Base-by-base conservation (phyloP, 2,797 vertebrate species). In the Premnoplex brunnescens region DNA sequence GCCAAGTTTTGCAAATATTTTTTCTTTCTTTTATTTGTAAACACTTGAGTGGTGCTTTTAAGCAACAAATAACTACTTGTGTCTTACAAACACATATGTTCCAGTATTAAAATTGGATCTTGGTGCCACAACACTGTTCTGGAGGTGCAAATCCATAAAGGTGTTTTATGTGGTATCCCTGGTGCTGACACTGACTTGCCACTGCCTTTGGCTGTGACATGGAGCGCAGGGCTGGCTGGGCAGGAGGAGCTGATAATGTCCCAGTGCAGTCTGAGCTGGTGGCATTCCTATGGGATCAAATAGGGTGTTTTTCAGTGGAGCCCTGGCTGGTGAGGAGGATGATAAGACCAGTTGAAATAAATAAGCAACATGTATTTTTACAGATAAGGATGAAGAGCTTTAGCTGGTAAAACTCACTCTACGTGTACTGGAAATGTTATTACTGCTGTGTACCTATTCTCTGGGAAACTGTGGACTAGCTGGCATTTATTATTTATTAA, bases 21-120 rank as follows among this genome's bases (percentile, higher is more conserved):
- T 56, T 21, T 55, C 43, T 27, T n/a, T 43, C 21, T 63, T 60
- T 32, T 44, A 7, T 87, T 49, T 89, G 30, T 62, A 37, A 72
- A 51, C 46, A 7, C 24, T 41, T 15, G 22, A 64, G 18, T 9
- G 19, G 22, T 55, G 63, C 41, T 63, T 88, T 88, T 63, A 39
- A n/a, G 85, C 27, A 73, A 49, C 30, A 64, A 7, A 30, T 30
- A 12, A 30, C 41, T 74, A 18, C 22, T 75, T 14, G 3, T n/a
- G n/a, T 10, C 41, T 74, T 64, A 16, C 12, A 60, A 60, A 21
- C 0, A 0, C 7, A 3, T 12, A 8, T 2, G 0, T 79, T 80
- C 18, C 28, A 37, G 2, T 43, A 12, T 32, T 56, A 26, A 30
- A 41, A 28, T 26, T 55, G 52, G 10, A 55, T 28, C 15, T 34